A percentile compares a stretch with the other conserved stretches of the same genome.
Conservation (phyloP, 2,797 vertebrate genomes). For the Octomys mimax region DNA sequence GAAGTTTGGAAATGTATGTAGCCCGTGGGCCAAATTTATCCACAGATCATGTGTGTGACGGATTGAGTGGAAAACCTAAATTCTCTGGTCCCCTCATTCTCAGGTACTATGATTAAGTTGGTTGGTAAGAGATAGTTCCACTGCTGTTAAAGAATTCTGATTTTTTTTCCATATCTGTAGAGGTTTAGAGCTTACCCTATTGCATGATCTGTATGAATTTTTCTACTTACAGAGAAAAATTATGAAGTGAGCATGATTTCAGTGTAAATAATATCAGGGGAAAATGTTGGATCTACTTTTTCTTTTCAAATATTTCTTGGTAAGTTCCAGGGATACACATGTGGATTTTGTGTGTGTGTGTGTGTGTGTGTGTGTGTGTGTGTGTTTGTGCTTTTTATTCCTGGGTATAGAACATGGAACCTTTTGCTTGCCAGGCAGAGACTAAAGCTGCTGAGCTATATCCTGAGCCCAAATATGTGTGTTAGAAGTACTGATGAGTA, state of each 20-base stretch:
- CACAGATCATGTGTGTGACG: neutral
- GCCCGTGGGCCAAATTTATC: neutral
- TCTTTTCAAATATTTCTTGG: neutral
- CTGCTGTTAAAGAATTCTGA: neutral
- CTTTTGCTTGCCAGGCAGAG: too few relatives aligned
- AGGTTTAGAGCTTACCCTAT: neutral
- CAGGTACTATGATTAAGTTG: neutral
- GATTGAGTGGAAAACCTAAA: neutral
- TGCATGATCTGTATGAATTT: neutral
- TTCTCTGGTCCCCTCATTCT: neutral
- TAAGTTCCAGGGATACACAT: neutral
- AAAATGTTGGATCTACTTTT: neutral
- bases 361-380: too few relatives aligned
- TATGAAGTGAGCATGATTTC: neutral
- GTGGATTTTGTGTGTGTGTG: neutral
- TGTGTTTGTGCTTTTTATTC: too few relatives aligned
- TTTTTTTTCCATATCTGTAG: neutral
- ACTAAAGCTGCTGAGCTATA: too few relatives aligned
- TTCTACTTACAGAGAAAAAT: neutral
- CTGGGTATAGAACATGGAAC: too few relatives aligned
- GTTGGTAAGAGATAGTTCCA: neutral
- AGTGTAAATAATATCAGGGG: neutral
- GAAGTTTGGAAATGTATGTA: neutral
- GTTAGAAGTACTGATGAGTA: neutral
- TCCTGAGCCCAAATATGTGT: neutral